phyloP scores from a whole-genome alignment of 1,140 invertebrate genomes.

The Ectropis grisescens region DNA sequence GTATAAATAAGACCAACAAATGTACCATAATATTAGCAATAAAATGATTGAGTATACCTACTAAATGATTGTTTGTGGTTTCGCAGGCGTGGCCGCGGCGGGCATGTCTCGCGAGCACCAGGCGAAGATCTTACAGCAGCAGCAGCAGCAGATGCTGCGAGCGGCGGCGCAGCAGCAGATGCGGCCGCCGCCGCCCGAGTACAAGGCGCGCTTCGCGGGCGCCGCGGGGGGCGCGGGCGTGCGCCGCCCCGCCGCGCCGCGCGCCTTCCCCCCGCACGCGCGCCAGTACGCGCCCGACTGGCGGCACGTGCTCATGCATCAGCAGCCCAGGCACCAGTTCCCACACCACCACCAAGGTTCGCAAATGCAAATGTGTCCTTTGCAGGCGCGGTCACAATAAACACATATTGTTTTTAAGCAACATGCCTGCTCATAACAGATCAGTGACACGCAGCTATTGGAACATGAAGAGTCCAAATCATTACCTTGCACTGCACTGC shows the following conservation, averaged over 20 bases:
- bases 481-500: too few relatives aligned
- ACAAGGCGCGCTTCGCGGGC: conserved; percentile 76
- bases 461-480: too few relatives aligned
- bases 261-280: conserved; percentile 76
- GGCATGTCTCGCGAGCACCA: conserved; percentile 72
- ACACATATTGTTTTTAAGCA: too few relatives aligned
- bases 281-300: conserved; percentile 76
- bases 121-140: conserved; percentile 75
- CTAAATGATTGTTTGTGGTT: too few relatives aligned
- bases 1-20: too few relatives aligned
- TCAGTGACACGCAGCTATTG: too few relatives aligned
- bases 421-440: too few relatives aligned
- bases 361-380: conserved; percentile 3
- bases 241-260: conserved; percentile 70
- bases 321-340: conserved; percentile 77
- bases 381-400: too few relatives aligned
- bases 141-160: conserved; percentile 71
- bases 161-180: conserved; percentile 72
- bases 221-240: conserved; percentile 65
- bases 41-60: too few relatives aligned
- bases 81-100: conserved; percentile 45
- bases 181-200: conserved; percentile 82
- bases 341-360: conserved; percentile 77
- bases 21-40: too few relatives aligned
- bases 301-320: conserved; percentile 80